Conservation (phyloP, 53 echinoderm and acorn worm genomes). For the Crossaster papposus region DNA sequence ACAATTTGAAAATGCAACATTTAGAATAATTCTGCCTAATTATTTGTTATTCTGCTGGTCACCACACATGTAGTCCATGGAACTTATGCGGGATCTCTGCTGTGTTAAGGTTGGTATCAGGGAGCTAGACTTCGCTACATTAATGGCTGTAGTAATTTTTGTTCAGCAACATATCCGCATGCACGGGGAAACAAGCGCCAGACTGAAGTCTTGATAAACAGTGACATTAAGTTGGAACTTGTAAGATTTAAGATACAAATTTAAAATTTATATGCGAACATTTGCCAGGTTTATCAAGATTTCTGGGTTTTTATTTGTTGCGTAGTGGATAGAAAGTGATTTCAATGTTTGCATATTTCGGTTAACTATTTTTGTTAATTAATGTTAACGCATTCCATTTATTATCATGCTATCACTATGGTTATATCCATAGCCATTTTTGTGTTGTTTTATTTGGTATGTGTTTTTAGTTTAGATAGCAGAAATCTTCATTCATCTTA, state of each 20-base stretch:
- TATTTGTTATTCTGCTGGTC: neutral
- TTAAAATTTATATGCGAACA: neutral
- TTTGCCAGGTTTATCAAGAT: neutral
- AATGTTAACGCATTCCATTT: neutral
- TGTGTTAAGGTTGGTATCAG: conserved; percentile 12
- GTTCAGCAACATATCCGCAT: neutral
- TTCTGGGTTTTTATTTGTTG: conserved; percentile 2
- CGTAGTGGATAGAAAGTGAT: neutral
- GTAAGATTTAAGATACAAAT: neutral
- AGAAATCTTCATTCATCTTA: neutral
- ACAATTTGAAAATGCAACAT: too few species aligned
- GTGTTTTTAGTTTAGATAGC: neutral
- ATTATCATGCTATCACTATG: neutral
- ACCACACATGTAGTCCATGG: neutral
- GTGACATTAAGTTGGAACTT: neutral
- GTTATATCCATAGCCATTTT: neutral
- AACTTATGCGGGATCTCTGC: conserved; percentile 14
- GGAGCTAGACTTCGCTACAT: neutral
- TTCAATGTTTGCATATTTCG: neutral
- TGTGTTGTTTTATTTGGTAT: neutral
- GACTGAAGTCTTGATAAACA: conserved; percentile 6
- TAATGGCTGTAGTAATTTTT: neutral
- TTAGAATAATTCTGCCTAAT: too few species aligned
- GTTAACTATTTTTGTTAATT: neutral
- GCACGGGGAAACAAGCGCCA: neutral